Base-by-base conservation (phyloP, 2,113 vertebrate species). In the Gavia stellata region DNA sequence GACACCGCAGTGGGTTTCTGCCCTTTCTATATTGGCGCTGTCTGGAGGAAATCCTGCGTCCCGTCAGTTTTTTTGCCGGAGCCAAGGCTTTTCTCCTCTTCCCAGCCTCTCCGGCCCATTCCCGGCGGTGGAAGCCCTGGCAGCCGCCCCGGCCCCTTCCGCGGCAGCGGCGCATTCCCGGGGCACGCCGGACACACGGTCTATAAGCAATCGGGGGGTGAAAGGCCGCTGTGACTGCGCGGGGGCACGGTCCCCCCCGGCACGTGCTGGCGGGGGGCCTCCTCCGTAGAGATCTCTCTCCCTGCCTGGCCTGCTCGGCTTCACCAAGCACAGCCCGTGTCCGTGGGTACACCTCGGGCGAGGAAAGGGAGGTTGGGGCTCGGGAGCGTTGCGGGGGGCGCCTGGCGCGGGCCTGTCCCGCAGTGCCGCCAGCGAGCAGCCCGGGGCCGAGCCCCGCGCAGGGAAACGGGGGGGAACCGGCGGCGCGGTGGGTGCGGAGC, bases 161-260 rank as follows among this genome's bases (percentile, higher is more conserved):
- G 58, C 3, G 3, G 13, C n/a, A 7, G n/a, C 1, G 33, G 26
- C 34, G 13, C 9, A 7, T 52, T 31, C 14, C 24, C 14, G 13
- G n/a, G 47, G 21, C 31, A 21, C 6, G 6, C 34, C 2, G 25
- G 44, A 29, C 3, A 6, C 4, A 11, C 0, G 31, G 14, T 50
- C n/a, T 33, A 5, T 45, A 10, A 40, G 25, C 17, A 11, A 29
- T 26, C 19, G 4, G n/a, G 53, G 31, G 26, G 24, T 4, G n/a
- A 18, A 9, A 8, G 50, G 50, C 11, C 5, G 19, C 12, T 5
- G 63, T 11, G 19, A 11, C 42, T 10, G 28, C 29, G 6, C 34
- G 44, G 25, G 25, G 47, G 47, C 17, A 5, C 23, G 6, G 7
- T 28, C 24, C 45, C 4, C 7, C 58, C 33, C 20, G 3, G 44